A percentile compares a stretch with the other conserved stretches of the same genome.
Conservation (phyloP, 1,140 invertebrate species). For the Bombus haemorrhoidalis region DNA sequence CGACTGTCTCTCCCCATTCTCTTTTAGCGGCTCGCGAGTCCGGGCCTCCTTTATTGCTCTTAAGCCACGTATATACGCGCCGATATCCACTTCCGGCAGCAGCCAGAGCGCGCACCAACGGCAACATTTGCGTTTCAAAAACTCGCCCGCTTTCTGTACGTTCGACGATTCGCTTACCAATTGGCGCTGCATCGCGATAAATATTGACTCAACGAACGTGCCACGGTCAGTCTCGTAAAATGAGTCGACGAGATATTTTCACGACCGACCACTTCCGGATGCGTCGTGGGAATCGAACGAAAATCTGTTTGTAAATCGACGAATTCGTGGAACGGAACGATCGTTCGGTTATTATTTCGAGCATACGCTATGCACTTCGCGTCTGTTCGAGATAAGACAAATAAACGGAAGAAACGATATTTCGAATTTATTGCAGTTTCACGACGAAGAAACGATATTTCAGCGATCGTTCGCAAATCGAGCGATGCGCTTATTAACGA, state of each 20-base stretch:
- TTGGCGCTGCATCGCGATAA: background rate
- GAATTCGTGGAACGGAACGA: background rate
- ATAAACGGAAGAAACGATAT: background rate
- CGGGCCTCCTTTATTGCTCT: slow-evolving; percentile 62
- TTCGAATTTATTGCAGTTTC: background rate
- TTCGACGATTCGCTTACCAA: background rate
- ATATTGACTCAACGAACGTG: slow-evolving; percentile 19
- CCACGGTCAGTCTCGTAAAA: background rate
- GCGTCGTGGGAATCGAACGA: background rate
- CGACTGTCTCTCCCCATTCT: slow-evolving; percentile 69
- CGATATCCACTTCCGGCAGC: slow-evolving; percentile 62
- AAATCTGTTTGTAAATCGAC: background rate
- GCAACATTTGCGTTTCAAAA: slow-evolving; percentile 52
- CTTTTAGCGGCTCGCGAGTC: slow-evolving; percentile 49
- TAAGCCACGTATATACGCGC: slow-evolving; percentile 55
- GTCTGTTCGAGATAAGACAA: background rate
- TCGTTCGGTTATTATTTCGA: background rate
- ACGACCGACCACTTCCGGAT: background rate
- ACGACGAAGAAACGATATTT: too few relatives aligned
- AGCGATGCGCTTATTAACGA: background rate
- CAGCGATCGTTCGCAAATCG: background rate
- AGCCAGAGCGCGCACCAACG: slow-evolving; percentile 40
- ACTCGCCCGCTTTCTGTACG: slow-evolving; percentile 2
- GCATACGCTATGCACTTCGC: background rate
- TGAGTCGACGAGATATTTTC: background rate